Conservation (phyloP, 2,888 invertebrate genomes). For the Caenorhabditis sp. region DNA sequence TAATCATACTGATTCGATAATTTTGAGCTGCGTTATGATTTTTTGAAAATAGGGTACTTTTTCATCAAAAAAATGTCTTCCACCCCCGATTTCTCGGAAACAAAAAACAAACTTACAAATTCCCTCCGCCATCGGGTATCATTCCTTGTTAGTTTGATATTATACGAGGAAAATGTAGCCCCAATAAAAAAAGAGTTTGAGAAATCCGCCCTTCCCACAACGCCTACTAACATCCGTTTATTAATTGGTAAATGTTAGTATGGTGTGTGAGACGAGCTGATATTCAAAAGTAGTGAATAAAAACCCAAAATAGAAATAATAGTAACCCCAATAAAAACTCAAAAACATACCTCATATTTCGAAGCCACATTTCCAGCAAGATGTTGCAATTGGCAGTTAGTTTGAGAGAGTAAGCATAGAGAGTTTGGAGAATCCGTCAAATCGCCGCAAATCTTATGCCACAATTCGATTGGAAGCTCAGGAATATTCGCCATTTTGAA, state of each 20-base stretch:
- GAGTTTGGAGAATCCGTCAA: background rate
- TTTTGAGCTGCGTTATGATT: no score
- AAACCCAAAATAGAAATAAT: no score
- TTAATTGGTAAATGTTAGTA: conserved; percentile 21
- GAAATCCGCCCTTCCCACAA: conserved; percentile 43
- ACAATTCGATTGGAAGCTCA: background rate
- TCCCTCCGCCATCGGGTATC: no score
- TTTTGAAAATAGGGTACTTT: no score
- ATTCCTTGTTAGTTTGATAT: no score
- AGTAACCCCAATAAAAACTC: background rate
- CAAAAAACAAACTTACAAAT: no score
- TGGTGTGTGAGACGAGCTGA: conserved; percentile 36
- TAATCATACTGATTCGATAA: no score
- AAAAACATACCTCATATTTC: background rate
- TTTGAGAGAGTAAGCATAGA: background rate
- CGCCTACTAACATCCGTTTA: conserved; percentile 42
- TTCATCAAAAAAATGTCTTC: no score
- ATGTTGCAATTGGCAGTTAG: background rate
- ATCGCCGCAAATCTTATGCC: background rate
- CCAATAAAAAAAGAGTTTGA: background rate
- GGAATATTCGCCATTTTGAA: background rate
- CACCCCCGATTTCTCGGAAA: no score
- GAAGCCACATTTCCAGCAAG: background rate
- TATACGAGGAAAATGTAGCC: no score
- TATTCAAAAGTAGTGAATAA: conserved; percentile 4